phyloP scores from a whole-genome alignment of 2,888 invertebrate genomes.

The Cheilosia pagana region DNA sequence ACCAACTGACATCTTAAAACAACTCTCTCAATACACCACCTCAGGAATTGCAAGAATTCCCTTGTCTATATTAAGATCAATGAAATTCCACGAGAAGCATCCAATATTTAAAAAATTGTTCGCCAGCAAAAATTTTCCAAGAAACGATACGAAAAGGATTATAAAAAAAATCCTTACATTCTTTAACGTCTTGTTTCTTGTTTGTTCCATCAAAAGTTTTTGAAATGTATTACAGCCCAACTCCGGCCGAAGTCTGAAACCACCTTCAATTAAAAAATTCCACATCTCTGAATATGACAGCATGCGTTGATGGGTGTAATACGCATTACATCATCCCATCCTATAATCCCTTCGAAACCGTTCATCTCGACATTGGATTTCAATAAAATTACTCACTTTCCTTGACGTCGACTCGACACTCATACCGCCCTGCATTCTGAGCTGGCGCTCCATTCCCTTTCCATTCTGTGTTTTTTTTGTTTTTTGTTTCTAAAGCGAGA shows the following conservation, averaged over 20 bases:
- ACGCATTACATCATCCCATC: constrained; percentile 50
- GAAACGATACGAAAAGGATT: constrained; percentile 26
- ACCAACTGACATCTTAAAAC: background rate
- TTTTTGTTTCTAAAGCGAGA: background rate
- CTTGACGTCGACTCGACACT: constrained; percentile 19
- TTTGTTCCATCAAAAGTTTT: constrained; percentile 24
- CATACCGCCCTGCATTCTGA: constrained; percentile 22
- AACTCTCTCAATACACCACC: background rate
- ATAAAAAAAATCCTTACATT: constrained; percentile 11
- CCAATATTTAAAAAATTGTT: constrained; percentile 18
- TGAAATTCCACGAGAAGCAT: constrained; percentile 28
- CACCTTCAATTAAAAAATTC: constrained; percentile 62
- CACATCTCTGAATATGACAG: constrained; percentile 53
- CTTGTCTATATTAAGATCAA: constrained; percentile 20
- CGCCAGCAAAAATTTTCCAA: constrained; percentile 17
- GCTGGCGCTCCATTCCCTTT: constrained; percentile 32
- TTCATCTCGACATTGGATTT: constrained; percentile 64
- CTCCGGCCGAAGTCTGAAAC: background rate
- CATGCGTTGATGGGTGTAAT: constrained; percentile 56
- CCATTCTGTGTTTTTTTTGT: too few relatives aligned
- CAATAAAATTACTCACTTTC: constrained; percentile 62
- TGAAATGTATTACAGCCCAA: constrained; percentile 41
- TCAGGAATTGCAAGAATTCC: background rate
- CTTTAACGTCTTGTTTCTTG: constrained; percentile 12
- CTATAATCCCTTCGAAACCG: constrained; percentile 61